A percentile compares a stretch with the other conserved stretches of the same genome.
phyloP scores from a whole-genome alignment of 1,140 invertebrate genomes.

The Propsilocerus akamusi region DNA sequence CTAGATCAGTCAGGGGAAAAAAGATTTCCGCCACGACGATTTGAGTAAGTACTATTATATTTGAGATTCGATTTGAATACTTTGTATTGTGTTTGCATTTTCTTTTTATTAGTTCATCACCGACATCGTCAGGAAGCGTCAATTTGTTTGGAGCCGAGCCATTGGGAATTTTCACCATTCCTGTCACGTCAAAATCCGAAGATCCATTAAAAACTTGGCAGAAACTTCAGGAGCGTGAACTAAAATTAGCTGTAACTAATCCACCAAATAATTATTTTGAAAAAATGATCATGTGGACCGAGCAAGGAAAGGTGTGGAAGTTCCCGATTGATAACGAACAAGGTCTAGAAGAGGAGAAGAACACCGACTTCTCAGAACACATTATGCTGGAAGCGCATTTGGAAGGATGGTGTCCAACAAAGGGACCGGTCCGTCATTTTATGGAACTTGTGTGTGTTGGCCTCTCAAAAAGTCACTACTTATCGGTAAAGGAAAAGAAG shows the following conservation, averaged over 20 bases:
- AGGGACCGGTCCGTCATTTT: slow-evolving; percentile 82
- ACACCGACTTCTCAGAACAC: slow-evolving; percentile 76
- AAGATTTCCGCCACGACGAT: no score
- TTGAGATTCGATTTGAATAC: no score
- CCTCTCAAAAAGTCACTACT: slow-evolving; percentile 85
- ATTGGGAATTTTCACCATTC: slow-evolving; percentile 35
- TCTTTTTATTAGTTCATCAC: neutral
- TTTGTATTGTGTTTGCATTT: slow-evolving; percentile 6
- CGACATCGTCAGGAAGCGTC: slow-evolving; percentile 21
- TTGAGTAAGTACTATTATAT: no score
- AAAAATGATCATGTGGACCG: slow-evolving; percentile 87
- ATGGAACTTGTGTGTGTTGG: slow-evolving; percentile 92
- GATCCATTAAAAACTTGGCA: slow-evolving; percentile 46
- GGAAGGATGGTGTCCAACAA: slow-evolving; percentile 69
- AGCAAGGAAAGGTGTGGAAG: slow-evolving; percentile 87
- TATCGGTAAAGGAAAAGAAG: slow-evolving; percentile 71
- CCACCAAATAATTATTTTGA: slow-evolving; percentile 77
- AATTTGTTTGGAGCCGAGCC: slow-evolving; percentile 35
- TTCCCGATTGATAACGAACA: slow-evolving; percentile 97
- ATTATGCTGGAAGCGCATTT: slow-evolving; percentile 80
- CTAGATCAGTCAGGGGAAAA: neutral
- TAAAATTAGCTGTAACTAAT: slow-evolving; percentile 39
- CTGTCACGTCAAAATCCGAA: slow-evolving; percentile 5
- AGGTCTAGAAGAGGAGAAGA: slow-evolving; percentile 61
- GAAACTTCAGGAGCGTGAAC: slow-evolving; percentile 36